Evolutionary conservation across 2,888 invertebrate species (phyloP), one percentile per base, ranked within the genome.

Genomic region (Torymus auratus): DNA sequence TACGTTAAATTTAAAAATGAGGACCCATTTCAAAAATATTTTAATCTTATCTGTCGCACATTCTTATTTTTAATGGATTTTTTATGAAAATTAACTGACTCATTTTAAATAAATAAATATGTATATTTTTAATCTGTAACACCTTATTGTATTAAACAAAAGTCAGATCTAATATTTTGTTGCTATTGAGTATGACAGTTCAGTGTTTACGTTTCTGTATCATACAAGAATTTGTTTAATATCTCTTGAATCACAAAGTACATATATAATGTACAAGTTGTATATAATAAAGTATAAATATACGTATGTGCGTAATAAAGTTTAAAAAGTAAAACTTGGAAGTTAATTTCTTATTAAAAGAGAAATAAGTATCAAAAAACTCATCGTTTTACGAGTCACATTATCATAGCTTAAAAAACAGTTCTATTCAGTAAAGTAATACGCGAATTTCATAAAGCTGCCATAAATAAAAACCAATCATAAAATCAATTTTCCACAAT

Each of bases 131-230:
- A n/a, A 70, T 73, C 41, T 77, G 62, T 75, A 77, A 82, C 65
- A 70, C 69, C 28, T 12, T 61, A 82, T 79, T 73, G 60, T 56
- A 75, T 74, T 13, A 64, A 75, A 70, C 11, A 58, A 69, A 62
- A 69, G 73, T 17, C 41, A 55, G 20, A 23, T 60, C 50, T 53
- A 28, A 61, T 55, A 13, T 72, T 76, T 53, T 61, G 55, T 15
- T 53, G 15, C 62, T 68, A 56, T 62, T 62, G 68, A 77, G 61
- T 72, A 77, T 73, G 72, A 50, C 68, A 76, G 58, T 68, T 53
- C 61, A 61, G 3, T 60, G 65, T 69, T 64, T 58, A 67, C 1
- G 67, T 60, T 65, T 50, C 15, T 17, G 5, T 17, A 52, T 52
- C 10, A 5, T 65, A 60, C 53, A 65, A 4, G 65, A 65, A 56